phyloP scores from a whole-genome alignment of 2,888 invertebrate genomes.

The Thecocarcelia acutangulata region DNA sequence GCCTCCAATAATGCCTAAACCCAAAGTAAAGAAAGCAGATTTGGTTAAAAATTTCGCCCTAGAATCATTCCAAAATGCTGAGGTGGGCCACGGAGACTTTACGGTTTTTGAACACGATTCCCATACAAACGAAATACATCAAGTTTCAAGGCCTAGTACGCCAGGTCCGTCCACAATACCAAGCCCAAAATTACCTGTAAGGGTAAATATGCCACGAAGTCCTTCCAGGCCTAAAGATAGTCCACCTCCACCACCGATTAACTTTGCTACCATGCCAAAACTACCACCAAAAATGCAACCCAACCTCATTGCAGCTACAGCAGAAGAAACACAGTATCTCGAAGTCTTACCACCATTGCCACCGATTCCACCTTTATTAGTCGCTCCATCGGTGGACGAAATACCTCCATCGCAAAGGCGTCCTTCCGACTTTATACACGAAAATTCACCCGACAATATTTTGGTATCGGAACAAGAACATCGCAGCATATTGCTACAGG shows the following conservation, averaged over 20 bases:
- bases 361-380: conserved; percentile 64
- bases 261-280: conserved; percentile 78
- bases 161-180: conserved; percentile 52
- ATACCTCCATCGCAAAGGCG: conserved; percentile 76
- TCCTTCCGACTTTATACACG: conserved; percentile 78
- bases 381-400: conserved; percentile 66
- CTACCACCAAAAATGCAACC: conserved; percentile 65
- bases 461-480: conserved; percentile 80
- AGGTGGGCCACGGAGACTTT: conserved; percentile 81
- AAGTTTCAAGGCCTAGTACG: conserved; percentile 71
- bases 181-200: conserved; percentile 73
- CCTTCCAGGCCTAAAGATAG: conserved; percentile 78
- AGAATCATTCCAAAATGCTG: conserved; percentile 78
- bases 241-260: conserved; percentile 81
- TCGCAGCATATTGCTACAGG: conserved; percentile 79
- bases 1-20: conserved; percentile 78
- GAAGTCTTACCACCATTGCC: conserved; percentile 77
- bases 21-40: conserved; percentile 79
- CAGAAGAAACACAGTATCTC: conserved; percentile 75
- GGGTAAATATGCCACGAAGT: conserved; percentile 71
- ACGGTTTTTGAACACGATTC: conserved; percentile 80
- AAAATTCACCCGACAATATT: conserved; percentile 80
- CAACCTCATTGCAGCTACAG: conserved; percentile 31
- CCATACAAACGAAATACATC: conserved; percentile 79
- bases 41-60: conserved; percentile 79